These are phyloP conservation scores for Catharus bicknelli DNA, from an alignment of 2,113 vertebrate genomes.

Conservation along the genomic window DNA sequence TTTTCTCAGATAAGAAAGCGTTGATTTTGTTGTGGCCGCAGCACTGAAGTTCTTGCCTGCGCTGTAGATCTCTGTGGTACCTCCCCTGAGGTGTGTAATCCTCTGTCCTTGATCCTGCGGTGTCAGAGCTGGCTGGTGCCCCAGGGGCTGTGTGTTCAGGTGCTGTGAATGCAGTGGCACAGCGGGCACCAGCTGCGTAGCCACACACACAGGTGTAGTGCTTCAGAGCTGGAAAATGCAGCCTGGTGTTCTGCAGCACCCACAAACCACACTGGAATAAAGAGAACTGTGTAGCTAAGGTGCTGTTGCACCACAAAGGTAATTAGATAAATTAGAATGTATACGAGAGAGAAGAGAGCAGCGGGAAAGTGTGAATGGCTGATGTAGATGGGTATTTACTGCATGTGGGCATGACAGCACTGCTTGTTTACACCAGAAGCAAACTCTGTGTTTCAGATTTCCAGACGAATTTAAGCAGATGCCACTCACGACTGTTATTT, in stretches of 20 bases:
- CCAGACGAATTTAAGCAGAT: not conserved
- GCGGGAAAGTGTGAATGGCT: not conserved
- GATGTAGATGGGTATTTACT: not conserved
- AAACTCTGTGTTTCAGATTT: not conserved
- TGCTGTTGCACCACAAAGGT: not conserved
- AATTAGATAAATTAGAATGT: not conserved
- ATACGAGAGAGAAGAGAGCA: not conserved
- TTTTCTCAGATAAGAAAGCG: not conserved
- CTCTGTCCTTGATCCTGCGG: not conserved
- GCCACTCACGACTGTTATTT: not conserved
- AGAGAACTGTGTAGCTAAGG: not conserved
- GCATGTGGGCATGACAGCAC: not conserved
- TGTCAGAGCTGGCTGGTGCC: not conserved
- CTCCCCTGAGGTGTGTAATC: not conserved
- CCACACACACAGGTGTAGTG: not conserved
- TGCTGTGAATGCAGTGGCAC: not conserved
- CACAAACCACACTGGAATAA: not conserved
- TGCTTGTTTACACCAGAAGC: not conserved
- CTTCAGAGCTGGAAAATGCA: not conserved
- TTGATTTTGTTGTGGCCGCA: not conserved
- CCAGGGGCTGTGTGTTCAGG: accelerated
- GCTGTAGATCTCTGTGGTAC: not conserved
- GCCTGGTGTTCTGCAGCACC: not conserved
- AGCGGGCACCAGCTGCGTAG: not conserved
- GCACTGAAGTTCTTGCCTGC: not conserved